phyloP scores from a whole-genome alignment of 2,888 invertebrate species.

The Netelia virgata region DNA sequence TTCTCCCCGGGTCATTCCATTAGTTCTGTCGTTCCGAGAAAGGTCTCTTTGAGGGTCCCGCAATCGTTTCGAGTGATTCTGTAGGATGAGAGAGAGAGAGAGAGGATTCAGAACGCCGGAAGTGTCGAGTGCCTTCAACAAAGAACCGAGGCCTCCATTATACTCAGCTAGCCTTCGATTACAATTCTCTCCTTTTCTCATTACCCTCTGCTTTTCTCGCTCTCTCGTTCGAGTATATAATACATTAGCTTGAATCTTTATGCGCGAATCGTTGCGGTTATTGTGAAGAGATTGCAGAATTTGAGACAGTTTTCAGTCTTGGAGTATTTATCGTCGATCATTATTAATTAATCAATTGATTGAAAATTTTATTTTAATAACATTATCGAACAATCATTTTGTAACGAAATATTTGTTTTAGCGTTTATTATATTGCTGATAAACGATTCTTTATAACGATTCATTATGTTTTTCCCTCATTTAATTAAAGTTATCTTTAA shows the following conservation, averaged over 20 bases:
- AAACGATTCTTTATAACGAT: too few relatives aligned
- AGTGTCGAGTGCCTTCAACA: constrained; percentile 53
- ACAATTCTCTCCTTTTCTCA: constrained; percentile 21
- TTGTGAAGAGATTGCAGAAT: too few relatives aligned
- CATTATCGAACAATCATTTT: too few relatives aligned
- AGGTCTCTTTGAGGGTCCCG: constrained; percentile 76
- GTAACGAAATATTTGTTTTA: too few relatives aligned
- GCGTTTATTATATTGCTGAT: too few relatives aligned
- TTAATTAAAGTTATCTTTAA: too few relatives aligned
- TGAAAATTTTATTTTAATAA: too few relatives aligned
- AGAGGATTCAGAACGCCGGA: constrained; percentile 44
- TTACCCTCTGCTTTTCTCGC: neutral
- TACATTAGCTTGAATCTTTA: neutral
- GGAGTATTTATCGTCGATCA: too few relatives aligned
- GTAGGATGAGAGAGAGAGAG: constrained; percentile 14
- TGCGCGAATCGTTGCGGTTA: too few relatives aligned
- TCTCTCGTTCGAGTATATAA: neutral
- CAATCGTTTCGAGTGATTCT: constrained; percentile 77
- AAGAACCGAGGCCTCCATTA: constrained; percentile 44
- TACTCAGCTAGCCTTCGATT: constrained; percentile 37
- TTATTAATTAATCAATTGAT: too few relatives aligned
- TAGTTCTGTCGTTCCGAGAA: constrained; percentile 73
- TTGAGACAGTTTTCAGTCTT: too few relatives aligned
- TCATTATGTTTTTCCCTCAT: too few relatives aligned
- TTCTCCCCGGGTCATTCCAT: constrained; percentile 69